Percentiles rank a stretch among this genome's conserved stretches.
Evolutionary conservation across 1,140 invertebrate genomes (phyloP).

Genomic region (Sycophaga agraensis): DNA sequence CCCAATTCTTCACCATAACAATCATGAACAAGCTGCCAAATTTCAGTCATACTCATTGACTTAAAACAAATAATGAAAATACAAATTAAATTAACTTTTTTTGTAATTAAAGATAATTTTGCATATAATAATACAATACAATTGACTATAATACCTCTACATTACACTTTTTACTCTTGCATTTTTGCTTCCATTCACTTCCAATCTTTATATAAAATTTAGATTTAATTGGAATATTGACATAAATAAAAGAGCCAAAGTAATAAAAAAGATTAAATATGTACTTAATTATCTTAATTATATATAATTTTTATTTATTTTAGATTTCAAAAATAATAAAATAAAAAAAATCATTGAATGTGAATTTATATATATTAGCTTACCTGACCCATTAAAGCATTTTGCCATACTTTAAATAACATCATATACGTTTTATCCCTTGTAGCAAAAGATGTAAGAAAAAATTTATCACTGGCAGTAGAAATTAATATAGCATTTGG

Average conservation of each 20-base stretch:
- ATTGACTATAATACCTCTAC: constrained; percentile 27
- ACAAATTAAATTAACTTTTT: constrained; percentile 3
- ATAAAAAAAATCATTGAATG: constrained; percentile 10
- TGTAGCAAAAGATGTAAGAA: constrained; percentile 89
- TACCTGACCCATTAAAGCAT: constrained; percentile 87
- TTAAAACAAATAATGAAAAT: constrained; percentile 39
- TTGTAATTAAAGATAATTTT: not conserved
- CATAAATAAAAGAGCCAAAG: constrained; percentile 30
- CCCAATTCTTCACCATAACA: constrained; percentile 92
- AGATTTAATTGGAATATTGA: constrained; percentile 30
- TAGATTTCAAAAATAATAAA: constrained; percentile 24
- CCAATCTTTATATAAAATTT: constrained; percentile 30
- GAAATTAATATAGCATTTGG: constrained; percentile 91
- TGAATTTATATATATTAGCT: constrained; percentile 8
- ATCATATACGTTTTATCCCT: constrained; percentile 92
- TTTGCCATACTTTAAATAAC: constrained; percentile 95
- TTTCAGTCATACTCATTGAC: constrained; percentile 81
- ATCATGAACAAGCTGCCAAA: constrained; percentile 87
- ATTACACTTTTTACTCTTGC: constrained; percentile 30
- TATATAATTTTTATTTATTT: constrained; percentile 18
- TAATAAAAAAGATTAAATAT: constrained; percentile 27
- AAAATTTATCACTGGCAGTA: constrained; percentile 83
- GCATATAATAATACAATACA: constrained; percentile 22
- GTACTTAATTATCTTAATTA: constrained; percentile 14
- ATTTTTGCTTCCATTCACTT: constrained; percentile 28